These are phyloP conservation scores for Lysandra coridon DNA, from an alignment of 2,888 invertebrate species.

Conservation along the genomic window DNA sequence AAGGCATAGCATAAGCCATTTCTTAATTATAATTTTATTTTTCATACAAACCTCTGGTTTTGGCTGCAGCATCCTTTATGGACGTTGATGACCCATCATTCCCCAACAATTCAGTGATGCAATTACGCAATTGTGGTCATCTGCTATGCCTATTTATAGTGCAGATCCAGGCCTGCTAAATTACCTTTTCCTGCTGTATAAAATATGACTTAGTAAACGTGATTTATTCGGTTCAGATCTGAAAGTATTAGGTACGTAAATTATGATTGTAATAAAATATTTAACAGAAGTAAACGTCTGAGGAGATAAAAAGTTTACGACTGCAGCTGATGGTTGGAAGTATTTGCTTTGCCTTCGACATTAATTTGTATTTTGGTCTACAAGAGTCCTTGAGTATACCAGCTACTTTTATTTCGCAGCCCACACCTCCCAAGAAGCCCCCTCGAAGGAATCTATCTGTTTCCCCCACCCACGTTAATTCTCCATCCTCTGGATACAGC, in stretches of 20 bases:
- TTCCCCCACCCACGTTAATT: slow-evolving; percentile 89
- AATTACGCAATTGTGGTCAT: slow-evolving; percentile 74
- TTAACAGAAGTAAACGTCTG: not conserved
- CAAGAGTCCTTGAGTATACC: slow-evolving; percentile 34
- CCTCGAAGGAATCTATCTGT: slow-evolving; percentile 92
- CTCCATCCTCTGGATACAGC: slow-evolving; percentile 74
- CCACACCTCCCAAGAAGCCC: slow-evolving; percentile 93
- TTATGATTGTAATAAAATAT: not conserved
- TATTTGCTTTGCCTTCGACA: slow-evolving; percentile 3
- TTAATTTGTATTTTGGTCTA: not conserved
- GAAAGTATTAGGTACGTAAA: not conserved
- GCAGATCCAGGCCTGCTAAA: slow-evolving; percentile 10
- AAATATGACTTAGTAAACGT: slow-evolving; percentile 3
- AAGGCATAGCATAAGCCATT: no score
- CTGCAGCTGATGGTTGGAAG: not conserved
- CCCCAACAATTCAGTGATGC: slow-evolving; percentile 65
- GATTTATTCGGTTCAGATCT: not conserved
- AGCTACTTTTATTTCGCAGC: slow-evolving; percentile 68
- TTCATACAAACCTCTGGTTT: not conserved
- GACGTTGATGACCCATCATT: slow-evolving; percentile 36
- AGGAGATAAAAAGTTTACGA: not conserved
- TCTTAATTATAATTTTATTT: no score
- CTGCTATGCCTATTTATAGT: slow-evolving; percentile 50
- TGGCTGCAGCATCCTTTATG: no score
- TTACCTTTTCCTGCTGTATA: not conserved